Percentiles rank a stretch among this genome's conserved stretches.
These are phyloP conservation scores for Theocolax elegans DNA, from an alignment of 1,140 invertebrate species.

Conservation along the genomic window DNA sequence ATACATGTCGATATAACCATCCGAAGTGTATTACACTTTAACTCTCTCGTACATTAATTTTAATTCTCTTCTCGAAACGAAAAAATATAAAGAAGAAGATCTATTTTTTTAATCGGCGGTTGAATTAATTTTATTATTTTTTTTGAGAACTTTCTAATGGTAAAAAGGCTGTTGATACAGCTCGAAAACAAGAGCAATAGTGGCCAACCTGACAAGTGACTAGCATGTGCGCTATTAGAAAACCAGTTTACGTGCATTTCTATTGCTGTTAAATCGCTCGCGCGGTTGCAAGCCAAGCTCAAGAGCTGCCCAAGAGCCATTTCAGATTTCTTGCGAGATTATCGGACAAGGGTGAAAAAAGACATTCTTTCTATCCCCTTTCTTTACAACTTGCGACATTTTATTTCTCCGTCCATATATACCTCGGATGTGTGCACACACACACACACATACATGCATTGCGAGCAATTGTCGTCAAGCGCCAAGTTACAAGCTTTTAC, in stretches of 20 bases:
- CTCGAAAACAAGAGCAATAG: conserved; percentile 1
- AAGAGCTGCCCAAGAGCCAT: not conserved
- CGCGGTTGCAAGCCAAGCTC: not conserved
- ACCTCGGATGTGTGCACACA: too few species aligned
- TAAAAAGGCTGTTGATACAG: not conserved
- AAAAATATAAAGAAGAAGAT: too few species aligned
- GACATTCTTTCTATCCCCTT: not conserved
- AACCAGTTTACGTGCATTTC: conserved; percentile 31
- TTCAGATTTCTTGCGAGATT: conserved; percentile 10
- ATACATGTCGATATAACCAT: too few species aligned
- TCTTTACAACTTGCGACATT: not conserved
- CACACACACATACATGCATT: too few species aligned
- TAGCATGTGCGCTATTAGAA: conserved; percentile 20
- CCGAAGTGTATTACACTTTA: too few species aligned
- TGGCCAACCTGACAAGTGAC: not conserved
- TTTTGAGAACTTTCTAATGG: not conserved
- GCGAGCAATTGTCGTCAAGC: not conserved
- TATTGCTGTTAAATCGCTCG: not conserved
- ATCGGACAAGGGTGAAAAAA: conserved; percentile 8
- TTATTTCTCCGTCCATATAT: too few species aligned
- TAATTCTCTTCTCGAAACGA: too few species aligned
- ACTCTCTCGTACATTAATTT: too few species aligned
- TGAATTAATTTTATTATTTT: too few species aligned
- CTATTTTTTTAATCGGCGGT: too few species aligned
- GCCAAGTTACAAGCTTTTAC: not conserved